A percentile compares a stretch with the other conserved stretches of the same genome.
Conservation (phyloP, 2,888 invertebrate genomes). For the Meandrusa payeni region DNA sequence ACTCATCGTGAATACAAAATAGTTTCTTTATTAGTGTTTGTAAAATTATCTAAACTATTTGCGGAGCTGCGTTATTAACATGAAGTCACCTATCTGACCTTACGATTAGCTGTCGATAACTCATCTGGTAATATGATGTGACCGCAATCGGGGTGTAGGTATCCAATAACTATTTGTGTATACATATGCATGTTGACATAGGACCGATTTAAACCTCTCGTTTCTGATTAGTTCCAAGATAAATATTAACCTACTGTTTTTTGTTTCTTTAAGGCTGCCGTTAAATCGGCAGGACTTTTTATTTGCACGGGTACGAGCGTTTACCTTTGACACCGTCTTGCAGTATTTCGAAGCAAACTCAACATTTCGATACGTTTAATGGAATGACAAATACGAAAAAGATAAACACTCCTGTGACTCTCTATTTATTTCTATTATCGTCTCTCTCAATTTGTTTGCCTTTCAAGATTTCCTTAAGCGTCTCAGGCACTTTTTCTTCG, state of each 20-base stretch:
- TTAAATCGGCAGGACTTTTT: slow-evolving; percentile 65
- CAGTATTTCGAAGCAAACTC: slow-evolving; percentile 64
- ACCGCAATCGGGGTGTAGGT: slow-evolving; percentile 20
- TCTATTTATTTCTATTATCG: slow-evolving; percentile 23
- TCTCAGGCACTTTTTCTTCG: slow-evolving; percentile 14
- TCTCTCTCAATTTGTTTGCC: slow-evolving; percentile 22
- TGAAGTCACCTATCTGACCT: slow-evolving; percentile 15
- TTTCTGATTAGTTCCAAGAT: slow-evolving; percentile 37
- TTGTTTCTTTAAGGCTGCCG: slow-evolving; percentile 60
- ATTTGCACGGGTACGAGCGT: slow-evolving; percentile 46
- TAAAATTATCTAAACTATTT: slow-evolving; percentile 15
- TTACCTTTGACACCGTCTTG: slow-evolving; percentile 52
- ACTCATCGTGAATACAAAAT: slow-evolving; percentile 5
- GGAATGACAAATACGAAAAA: slow-evolving; percentile 50
- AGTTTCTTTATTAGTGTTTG: slow-evolving; percentile 11
- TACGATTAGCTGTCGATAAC: slow-evolving; percentile 9
- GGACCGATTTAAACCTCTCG: slow-evolving; percentile 46
- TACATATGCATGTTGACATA: slow-evolving; percentile 44
- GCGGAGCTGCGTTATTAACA: slow-evolving; percentile 1
- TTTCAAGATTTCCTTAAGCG: slow-evolving; percentile 20
- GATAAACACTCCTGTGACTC: slow-evolving; percentile 23
- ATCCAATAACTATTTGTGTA: slow-evolving; percentile 16
- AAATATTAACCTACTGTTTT: slow-evolving; percentile 46
- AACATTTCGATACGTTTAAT: slow-evolving; percentile 55
- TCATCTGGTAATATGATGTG: slow-evolving; percentile 16